Percentiles rank a stretch among this genome's conserved stretches.
phyloP scores from a whole-genome alignment of 2,113 vertebrate genomes.

The Hystrix brachyura region DNA sequence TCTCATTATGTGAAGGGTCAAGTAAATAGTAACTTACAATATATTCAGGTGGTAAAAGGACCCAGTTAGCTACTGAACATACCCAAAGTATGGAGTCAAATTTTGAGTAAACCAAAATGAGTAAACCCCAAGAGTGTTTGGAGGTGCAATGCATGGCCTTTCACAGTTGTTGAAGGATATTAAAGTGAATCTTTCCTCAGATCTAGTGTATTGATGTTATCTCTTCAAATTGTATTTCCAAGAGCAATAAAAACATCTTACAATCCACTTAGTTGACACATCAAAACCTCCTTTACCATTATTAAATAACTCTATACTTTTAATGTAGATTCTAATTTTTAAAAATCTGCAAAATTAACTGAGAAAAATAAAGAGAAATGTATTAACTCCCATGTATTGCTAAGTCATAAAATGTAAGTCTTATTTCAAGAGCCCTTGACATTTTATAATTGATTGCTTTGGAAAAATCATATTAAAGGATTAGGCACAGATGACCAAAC shows the following conservation, averaged over 20 bases:
- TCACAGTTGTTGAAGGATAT: neutral
- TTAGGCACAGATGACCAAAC: slow-evolving; percentile 14
- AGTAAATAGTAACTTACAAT: neutral
- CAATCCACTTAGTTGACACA: neutral
- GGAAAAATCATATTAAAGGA: slow-evolving; percentile 8
- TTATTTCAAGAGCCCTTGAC: neutral
- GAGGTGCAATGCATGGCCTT: neutral
- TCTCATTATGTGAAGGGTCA: neutral
- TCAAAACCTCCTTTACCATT: neutral
- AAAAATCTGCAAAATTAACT: neutral
- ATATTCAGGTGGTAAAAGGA: neutral
- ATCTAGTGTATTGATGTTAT: neutral
- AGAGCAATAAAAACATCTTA: slow-evolving; percentile 54
- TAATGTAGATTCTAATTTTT: neutral
- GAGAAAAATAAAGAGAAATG: neutral
- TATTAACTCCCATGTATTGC: neutral
- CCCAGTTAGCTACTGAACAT: neutral
- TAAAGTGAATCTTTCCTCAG: neutral
- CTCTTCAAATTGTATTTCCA: neutral
- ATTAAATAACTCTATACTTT: slow-evolving; percentile 15
- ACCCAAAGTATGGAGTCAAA: neutral
- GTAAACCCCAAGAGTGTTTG: neutral
- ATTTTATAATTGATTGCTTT: slow-evolving; percentile 43
- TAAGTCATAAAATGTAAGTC: slow-evolving; percentile 18
- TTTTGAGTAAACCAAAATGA: neutral